Base-by-base conservation (phyloP, 2,113 vertebrate species). In the Indri indri region DNA sequence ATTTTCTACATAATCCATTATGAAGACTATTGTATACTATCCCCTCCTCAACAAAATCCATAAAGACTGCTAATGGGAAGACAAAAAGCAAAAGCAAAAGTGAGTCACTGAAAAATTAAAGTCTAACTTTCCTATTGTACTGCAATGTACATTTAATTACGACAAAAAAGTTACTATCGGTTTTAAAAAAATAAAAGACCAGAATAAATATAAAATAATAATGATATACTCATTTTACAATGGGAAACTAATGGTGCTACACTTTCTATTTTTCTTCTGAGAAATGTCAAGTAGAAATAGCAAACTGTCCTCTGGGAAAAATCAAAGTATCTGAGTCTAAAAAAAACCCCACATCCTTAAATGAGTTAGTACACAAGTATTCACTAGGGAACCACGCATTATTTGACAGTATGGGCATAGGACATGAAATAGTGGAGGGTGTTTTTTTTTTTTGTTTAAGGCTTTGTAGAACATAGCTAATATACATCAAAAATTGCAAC, bases 121-220 rank as follows among this genome's bases (percentile, higher is more conserved):
- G 90, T 97, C 98, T 98, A 98, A 98, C 81, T 98, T 97, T 97
- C 95, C 93, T 97, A 97, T 93, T 98, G 88, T 79, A 97, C 89
- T 98, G 84, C 42, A 98, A 97, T 97, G 88, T 91, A 96, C 95
- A 98, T 98, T 98, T 98, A 98, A 98, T 98, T 98, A 97, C 22
- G 85, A 96, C 85, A 93, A 98, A 98, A 98, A 98, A 97, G 97
- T 98, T 97, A 98, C 83, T 90, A 98, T 98, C 97, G 96, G 94
- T 91, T 98, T 96, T 98, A 97, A 95, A 22, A 98, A 98, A 76
- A 98, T 97, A 98, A 98, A 98, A 97, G 94, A 98, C 1, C 30
- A 88, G 96, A 98, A 98, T 97, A 98, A 98, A 97, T 97, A 98
- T 95, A 98, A 98, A 98, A 98, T 98, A 98, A 98, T 98, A 98